These are phyloP conservation scores for Melopsittacus undulatus DNA, from an alignment of 2,797 vertebrate species.

Conservation along the genomic window DNA sequence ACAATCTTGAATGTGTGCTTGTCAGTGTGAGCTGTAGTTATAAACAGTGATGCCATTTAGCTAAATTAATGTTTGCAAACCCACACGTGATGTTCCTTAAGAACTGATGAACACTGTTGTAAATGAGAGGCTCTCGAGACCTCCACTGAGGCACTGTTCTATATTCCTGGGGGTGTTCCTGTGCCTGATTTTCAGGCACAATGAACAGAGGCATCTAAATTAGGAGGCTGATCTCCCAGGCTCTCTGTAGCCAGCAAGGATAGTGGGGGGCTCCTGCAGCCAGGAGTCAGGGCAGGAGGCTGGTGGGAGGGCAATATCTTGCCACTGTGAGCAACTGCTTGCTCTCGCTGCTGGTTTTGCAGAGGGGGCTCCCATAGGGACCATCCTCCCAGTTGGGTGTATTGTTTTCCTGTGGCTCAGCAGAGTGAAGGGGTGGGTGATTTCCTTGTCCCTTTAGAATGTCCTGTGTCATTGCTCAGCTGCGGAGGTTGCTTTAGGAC, in stretches of 20 bases:
- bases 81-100: background rate
- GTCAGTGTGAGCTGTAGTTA: background rate
- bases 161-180: background rate
- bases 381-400: background rate
- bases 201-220: background rate
- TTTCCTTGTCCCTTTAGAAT: background rate
- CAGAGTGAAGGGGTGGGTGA: background rate
- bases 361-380: background rate
- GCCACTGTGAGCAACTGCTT: background rate
- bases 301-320: background rate
- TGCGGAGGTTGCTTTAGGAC: conserved; percentile 26
- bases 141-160: background rate
- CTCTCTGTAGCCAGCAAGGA: background rate
- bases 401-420: background rate
- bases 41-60: background rate
- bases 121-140: background rate
- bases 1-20: background rate
- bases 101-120: background rate
- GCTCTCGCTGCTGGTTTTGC: background rate
- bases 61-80: background rate
- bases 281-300: background rate
- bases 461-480: background rate
- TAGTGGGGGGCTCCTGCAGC: background rate
- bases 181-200: fast-evolving
- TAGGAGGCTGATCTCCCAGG: background rate